phyloP scores from a whole-genome alignment of 2,797 vertebrate genomes.

The Labroides dimidiatus region DNA sequence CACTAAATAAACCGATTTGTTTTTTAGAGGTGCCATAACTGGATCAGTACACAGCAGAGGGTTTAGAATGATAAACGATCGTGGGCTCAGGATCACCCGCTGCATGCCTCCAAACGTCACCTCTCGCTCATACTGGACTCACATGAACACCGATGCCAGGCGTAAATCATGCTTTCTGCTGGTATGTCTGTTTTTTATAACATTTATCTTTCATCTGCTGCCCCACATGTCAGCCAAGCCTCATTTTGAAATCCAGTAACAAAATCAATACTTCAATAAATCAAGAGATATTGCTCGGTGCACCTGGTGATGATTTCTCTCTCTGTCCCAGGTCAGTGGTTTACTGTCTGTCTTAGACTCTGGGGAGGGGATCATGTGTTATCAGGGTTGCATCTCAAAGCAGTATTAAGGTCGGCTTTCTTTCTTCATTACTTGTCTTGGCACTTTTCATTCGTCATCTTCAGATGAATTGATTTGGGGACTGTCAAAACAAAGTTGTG shows the following conservation, averaged over 20 bases:
- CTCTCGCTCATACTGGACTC: conserved; percentile 16
- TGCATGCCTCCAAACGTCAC: neutral
- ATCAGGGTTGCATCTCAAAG: conserved; percentile 49
- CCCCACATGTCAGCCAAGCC: conserved; percentile 45
- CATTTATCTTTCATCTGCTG: conserved; percentile 64
- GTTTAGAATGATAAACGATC: conserved; percentile 18
- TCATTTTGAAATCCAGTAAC: conserved; percentile 64
- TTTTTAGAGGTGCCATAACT: conserved; percentile 9
- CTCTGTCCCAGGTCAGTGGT: conserved; percentile 50
- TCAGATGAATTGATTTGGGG: conserved; percentile 36
- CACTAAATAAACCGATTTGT: conserved; percentile 25
- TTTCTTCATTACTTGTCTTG: conserved; percentile 51
- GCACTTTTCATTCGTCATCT: conserved; percentile 44
- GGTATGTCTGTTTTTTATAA: conserved; percentile 52
- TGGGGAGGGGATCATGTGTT: conserved; percentile 44
- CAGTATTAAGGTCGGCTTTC: conserved; percentile 44
- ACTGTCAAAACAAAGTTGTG: conserved; percentile 18
- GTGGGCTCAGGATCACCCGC: neutral
- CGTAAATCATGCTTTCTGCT: conserved; percentile 35
- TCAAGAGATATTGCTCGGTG: conserved; percentile 65
- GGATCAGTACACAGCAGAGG: conserved; percentile 15
- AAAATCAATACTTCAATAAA: conserved; percentile 76
- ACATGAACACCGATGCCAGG: conserved; percentile 12
- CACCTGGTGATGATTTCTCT: conserved; percentile 65
- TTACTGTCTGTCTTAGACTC: conserved; percentile 30